Evolutionary conservation across 2,113 vertebrate species (phyloP).

Genomic region (Anoplopoma fimbria): DNA sequence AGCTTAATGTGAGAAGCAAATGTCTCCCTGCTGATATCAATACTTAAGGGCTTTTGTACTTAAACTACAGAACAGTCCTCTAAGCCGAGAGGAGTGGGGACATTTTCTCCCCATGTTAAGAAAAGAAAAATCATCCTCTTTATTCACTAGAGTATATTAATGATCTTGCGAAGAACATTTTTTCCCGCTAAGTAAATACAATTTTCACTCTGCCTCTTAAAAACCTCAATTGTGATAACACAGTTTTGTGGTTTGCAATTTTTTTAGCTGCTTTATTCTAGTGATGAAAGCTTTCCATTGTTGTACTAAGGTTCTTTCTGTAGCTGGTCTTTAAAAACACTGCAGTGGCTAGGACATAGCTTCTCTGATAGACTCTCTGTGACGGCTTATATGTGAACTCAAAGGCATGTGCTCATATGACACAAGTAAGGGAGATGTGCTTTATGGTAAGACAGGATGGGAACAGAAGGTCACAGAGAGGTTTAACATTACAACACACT

Average conservation of each 20-base stretch:
- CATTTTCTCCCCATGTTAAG: not conserved
- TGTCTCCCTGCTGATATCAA: constrained; percentile 22
- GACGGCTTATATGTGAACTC: constrained; percentile 38
- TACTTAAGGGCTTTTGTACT: not conserved
- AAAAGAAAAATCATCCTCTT: constrained; percentile 20
- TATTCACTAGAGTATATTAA: constrained; percentile 33
- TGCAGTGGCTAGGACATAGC: not conserved
- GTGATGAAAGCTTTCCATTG: not conserved
- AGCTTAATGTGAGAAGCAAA: not conserved
- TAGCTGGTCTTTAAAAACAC: constrained; percentile 14
- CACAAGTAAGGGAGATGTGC: constrained; percentile 49
- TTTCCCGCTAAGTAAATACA: constrained; percentile 16
- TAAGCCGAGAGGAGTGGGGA: not conserved
- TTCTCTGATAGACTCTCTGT: not conserved
- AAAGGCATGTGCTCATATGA: constrained; percentile 55
- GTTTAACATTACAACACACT: constrained; percentile 78
- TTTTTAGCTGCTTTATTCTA: constrained; percentile 2
- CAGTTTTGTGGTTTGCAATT: constrained; percentile 8
- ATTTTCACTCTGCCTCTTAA: constrained; percentile 16
- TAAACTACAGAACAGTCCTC: constrained; percentile 13
- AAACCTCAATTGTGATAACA: constrained; percentile 32
- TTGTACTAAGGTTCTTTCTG: constrained; percentile 15
- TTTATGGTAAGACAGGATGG: constrained; percentile 54
- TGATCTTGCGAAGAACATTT: constrained; percentile 7
- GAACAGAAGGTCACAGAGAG: constrained; percentile 67